Base-by-base conservation (phyloP, 2,797 vertebrate genomes). In the Eleutherodactylus coqui region DNA sequence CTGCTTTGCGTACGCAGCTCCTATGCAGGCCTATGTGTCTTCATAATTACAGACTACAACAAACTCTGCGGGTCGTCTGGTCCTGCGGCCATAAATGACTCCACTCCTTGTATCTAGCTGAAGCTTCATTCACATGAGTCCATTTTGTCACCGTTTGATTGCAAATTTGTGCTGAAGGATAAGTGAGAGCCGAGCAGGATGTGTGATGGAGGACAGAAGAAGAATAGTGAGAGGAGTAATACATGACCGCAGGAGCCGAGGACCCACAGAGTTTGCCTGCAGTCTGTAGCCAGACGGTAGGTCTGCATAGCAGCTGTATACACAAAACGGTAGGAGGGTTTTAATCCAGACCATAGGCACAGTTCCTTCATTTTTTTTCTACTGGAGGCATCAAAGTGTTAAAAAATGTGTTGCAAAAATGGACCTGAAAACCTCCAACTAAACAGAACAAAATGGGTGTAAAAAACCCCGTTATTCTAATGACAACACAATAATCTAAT, bases 401-500 rank as follows among this genome's bases (percentile, higher is more conserved):
- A 49, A 49, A 49, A 2, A 43, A 43, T 4, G 4, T 5, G 43
- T 14, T 49, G 10, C 55, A 14, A 16, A 38, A 70, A 70, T 70
- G 36, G 3, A 4, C 11, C 1, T 24, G 19, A 76, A n/a, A n/a
- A n/a, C 32, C 17, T 53, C 24, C 2, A 73, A 4, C 70, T 16
- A 43, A 45, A n/a, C 69, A 17, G 41, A 8, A 29, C 27, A 76
- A 34, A 51, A 76, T 29, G 14, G 11, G 29, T 19, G 72, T 17
- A 49, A 32, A 75, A 75, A 75, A 75, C 41, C 17, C n/a, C 3
- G 16, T 11, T 21, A 17, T 62, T 43, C 41, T 45, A 47, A 45
- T 80, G 41, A 80, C 75, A 79, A 70, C 29, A 43, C 29, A 85
- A 43, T 41, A 70, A 58, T 70, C 47, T 79, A 47, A 69, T 62